These are phyloP conservation scores for Oryzias dopingdopingensis DNA, from an alignment of 2,797 vertebrate genomes.

Conservation along the genomic window DNA sequence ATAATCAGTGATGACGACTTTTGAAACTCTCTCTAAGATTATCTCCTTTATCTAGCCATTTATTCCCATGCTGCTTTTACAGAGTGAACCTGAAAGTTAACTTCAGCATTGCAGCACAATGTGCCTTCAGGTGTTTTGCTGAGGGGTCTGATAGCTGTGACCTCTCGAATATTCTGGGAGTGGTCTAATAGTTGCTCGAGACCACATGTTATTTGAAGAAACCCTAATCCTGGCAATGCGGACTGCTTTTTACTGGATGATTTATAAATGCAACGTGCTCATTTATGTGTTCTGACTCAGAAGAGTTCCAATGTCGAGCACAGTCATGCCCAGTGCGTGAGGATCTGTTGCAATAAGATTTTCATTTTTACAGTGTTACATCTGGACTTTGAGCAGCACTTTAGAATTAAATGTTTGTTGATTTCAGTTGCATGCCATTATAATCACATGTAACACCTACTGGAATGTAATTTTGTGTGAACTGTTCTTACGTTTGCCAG, in stretches of 20 bases:
- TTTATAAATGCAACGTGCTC: neutral
- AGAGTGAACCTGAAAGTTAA: neutral
- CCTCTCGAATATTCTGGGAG: constrained; percentile 6
- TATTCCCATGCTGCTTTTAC: neutral
- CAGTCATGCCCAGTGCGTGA: neutral
- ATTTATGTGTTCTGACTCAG: neutral
- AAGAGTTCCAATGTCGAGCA: neutral
- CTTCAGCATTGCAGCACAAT: neutral
- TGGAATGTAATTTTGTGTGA: neutral
- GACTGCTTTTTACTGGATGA: constrained; percentile 7
- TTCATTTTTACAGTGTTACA: neutral
- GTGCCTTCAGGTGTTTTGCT: constrained; percentile 12
- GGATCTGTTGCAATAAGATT: constrained; percentile 3
- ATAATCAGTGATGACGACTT: constrained; percentile 3
- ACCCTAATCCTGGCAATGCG: neutral
- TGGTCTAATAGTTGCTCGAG: constrained; percentile 2
- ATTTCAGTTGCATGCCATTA: neutral
- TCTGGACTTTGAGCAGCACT: neutral
- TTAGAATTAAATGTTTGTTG: neutral
- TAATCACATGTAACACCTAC: neutral
- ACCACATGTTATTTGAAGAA: constrained; percentile 36
- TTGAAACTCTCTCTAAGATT: constrained; percentile 8
- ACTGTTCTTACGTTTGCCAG: neutral
- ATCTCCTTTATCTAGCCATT: neutral
- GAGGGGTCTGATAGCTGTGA: neutral